Conservation (phyloP, 2,797 vertebrate genomes). For the Echiichthys vipera region DNA sequence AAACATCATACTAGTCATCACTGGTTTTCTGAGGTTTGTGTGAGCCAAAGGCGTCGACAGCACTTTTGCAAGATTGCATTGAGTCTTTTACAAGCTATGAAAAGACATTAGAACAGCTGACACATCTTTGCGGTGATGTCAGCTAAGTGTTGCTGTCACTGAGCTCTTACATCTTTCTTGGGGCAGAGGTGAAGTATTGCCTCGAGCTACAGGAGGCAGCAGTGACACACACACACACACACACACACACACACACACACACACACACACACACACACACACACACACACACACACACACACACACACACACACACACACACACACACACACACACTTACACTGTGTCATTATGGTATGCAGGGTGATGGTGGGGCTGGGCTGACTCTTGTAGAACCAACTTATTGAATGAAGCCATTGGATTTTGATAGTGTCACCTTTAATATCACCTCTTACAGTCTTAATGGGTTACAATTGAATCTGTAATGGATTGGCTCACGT, state of each 20-base stretch:
- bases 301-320: constrained; percentile 28
- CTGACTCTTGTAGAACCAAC: constrained; percentile 34
- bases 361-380: neutral
- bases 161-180: constrained; percentile 62
- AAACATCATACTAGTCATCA: constrained; percentile 40
- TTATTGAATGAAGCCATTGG: constrained; percentile 62
- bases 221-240: constrained; percentile 29
- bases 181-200: constrained; percentile 67
- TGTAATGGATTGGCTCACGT: constrained; percentile 61
- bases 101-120: constrained; percentile 69
- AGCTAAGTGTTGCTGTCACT: constrained; percentile 68
- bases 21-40: constrained; percentile 39
- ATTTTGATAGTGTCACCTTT: constrained; percentile 72
- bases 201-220: constrained; percentile 32
- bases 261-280: constrained; percentile 34
- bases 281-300: constrained; percentile 31
- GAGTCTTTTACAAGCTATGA: constrained; percentile 61
- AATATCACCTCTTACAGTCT: constrained; percentile 49
- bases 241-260: constrained; percentile 35
- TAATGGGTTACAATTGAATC: constrained; percentile 74
- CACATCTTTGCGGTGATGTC: constrained; percentile 60
- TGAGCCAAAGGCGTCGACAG: constrained; percentile 50
- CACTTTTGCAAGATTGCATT: constrained; percentile 53
- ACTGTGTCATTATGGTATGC: constrained; percentile 20
- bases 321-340: constrained; percentile 32